Evolutionary conservation across 92 coral and sea anemone genomes (phyloP).

Genomic region (Blastomussa wellsi): DNA sequence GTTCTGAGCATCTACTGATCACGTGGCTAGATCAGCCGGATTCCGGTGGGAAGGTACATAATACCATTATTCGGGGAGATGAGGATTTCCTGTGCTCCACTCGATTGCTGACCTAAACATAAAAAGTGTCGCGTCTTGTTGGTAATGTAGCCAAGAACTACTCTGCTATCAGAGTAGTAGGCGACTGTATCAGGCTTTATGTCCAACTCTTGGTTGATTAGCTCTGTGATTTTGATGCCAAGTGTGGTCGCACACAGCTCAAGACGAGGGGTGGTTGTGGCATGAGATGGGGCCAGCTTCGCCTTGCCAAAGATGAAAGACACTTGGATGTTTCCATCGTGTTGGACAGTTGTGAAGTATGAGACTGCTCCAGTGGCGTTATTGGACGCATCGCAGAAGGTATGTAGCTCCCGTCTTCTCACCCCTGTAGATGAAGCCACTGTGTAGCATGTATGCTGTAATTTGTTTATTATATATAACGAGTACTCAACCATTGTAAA

Average conservation of each 20-base stretch:
- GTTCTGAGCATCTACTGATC: conserved; percentile 3
- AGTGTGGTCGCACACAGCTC: conserved; percentile 56
- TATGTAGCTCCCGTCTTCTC: not conserved
- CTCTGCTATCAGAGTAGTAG: conserved; percentile 46
- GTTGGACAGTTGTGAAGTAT: conserved; percentile 41
- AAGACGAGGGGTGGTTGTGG: conserved; percentile 50
- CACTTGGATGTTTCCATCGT: conserved; percentile 41
- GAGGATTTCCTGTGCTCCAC: conserved; percentile 38
- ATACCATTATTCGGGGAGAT: conserved; percentile 30
- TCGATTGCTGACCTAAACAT: conserved; percentile 48
- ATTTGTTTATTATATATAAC: too few relatives aligned
- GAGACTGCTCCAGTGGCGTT: conserved; percentile 55
- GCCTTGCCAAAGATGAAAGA: conserved; percentile 64
- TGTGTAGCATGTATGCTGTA: too few relatives aligned
- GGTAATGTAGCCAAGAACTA: conserved; percentile 44
- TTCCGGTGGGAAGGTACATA: conserved; percentile 40
- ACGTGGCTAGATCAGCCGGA: conserved; percentile 24
- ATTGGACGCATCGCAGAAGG: conserved; percentile 50
- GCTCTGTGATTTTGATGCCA: conserved; percentile 32
- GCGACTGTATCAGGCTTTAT: not conserved
- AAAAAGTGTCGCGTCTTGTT: conserved; percentile 39
- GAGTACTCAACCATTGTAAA: too few relatives aligned
- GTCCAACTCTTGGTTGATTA: conserved; percentile 11
- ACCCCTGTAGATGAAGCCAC: not conserved
- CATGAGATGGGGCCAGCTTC: conserved; percentile 55